Percentiles rank a stretch among this genome's conserved stretches.
phyloP scores from a whole-genome alignment of 2,888 invertebrate genomes.

The Heterodera filipjevi region DNA sequence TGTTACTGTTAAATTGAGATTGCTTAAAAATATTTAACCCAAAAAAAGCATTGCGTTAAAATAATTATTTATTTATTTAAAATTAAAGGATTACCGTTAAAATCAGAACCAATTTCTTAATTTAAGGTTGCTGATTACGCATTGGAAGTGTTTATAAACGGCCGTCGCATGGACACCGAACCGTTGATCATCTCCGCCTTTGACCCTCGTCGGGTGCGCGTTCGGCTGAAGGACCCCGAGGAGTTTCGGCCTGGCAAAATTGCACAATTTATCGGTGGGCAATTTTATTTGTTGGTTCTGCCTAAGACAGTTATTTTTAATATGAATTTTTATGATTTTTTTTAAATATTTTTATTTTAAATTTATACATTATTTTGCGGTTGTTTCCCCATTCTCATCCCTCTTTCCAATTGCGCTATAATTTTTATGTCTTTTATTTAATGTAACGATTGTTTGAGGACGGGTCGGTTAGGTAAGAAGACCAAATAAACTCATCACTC shows the following conservation, averaged over 20 bases:
- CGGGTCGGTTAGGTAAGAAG: background rate
- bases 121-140: slow-evolving; percentile 75
- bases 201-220: slow-evolving; percentile 78
- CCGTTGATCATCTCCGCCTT: slow-evolving; percentile 91
- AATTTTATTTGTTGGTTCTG: background rate
- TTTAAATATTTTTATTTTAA: background rate
- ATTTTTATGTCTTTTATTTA: background rate
- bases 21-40: too few relatives aligned
- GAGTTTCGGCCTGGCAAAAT: slow-evolving; percentile 92
- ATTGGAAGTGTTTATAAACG: slow-evolving; percentile 85
- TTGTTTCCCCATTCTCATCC: background rate
- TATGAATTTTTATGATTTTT: background rate
- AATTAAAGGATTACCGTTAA: slow-evolving; percentile 22
- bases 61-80: too few relatives aligned
- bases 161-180: slow-evolving; percentile 84
- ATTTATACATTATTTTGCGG: background rate
- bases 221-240: slow-evolving; percentile 80
- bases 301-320: background rate
- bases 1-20: too few relatives aligned
- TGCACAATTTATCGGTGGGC: slow-evolving; percentile 90
- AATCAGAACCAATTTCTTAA: slow-evolving; percentile 11
- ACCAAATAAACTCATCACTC: background rate
- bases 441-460: background rate
- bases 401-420: background rate
- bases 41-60: too few relatives aligned